Conservation (phyloP, 2,888 invertebrate species). For the Eupithecia inturbata region DNA sequence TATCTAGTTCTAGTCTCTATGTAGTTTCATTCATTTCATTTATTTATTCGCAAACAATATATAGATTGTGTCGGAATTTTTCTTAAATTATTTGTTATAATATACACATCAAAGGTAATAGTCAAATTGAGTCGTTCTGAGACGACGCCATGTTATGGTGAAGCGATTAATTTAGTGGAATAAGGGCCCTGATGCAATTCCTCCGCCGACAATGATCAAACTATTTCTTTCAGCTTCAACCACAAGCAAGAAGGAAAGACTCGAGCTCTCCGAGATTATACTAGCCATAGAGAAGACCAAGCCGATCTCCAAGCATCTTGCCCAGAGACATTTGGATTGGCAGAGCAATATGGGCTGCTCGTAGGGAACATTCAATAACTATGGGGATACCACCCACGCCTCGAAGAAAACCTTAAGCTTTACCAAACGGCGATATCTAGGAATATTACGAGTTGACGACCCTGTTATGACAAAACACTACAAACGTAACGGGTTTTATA, state of each 20-base stretch:
- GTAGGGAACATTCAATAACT: slow-evolving; percentile 47
- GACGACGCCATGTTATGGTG: too few species aligned
- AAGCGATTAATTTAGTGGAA: too few species aligned
- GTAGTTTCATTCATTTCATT: too few species aligned
- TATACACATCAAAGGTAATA: too few species aligned
- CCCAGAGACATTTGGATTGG: slow-evolving; percentile 86
- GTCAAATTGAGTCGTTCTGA: too few species aligned
- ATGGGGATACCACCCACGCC: neutral
- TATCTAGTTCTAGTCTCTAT: too few species aligned
- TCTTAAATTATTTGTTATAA: too few species aligned
- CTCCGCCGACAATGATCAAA: too few species aligned
- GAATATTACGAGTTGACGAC: neutral
- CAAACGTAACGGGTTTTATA: neutral
- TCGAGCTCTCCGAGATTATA: slow-evolving; percentile 73
- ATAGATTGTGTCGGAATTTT: too few species aligned
- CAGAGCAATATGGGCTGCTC: slow-evolving; percentile 85
- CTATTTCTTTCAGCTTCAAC: slow-evolving; percentile 47
- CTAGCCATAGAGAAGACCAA: slow-evolving; percentile 83
- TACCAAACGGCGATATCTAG: neutral
- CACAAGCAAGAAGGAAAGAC: slow-evolving; percentile 66
- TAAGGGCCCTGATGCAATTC: too few species aligned
- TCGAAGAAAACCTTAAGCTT: neutral
- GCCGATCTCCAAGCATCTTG: slow-evolving; percentile 83
- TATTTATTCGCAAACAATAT: too few species aligned
- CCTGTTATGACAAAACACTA: slow-evolving; percentile 3